Conservation (phyloP, 2,888 invertebrate genomes). For the Dyspetes luteomarginatus region DNA sequence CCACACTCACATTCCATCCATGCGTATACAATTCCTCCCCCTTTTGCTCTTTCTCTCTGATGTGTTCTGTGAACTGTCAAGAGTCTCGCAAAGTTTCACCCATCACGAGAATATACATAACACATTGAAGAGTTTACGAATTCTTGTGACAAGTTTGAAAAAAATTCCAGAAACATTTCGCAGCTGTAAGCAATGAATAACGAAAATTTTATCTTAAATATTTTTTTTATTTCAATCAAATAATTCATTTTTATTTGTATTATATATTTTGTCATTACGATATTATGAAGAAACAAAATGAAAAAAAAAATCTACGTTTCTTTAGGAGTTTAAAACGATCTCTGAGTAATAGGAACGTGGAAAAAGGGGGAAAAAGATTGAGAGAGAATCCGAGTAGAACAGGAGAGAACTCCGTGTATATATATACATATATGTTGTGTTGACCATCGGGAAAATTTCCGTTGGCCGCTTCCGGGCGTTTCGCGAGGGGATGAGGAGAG, state of each 20-base stretch:
- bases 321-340: not conserved
- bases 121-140: constrained; percentile 8
- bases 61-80: constrained; percentile 32
- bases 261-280: too few relatives aligned
- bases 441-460: constrained; percentile 50
- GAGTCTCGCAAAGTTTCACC: constrained; percentile 40
- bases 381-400: not conserved
- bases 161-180: constrained; percentile 1
- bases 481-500: constrained; percentile 28
- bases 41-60: not conserved
- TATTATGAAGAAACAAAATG: too few relatives aligned
- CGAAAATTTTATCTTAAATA: not conserved
- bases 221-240: too few relatives aligned
- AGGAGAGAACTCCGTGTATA: too few relatives aligned
- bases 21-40: not conserved
- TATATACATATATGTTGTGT: too few relatives aligned
- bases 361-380: not conserved
- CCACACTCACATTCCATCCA: constrained; percentile 5
- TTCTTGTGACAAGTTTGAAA: not conserved
- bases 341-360: not conserved
- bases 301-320: too few relatives aligned
- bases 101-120: not conserved
- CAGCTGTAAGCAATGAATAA: not conserved
- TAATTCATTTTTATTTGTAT: too few relatives aligned
- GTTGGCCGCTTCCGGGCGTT: constrained; percentile 50